Percentiles rank a stretch among this genome's conserved stretches.
Evolutionary conservation across 2,888 invertebrate species (phyloP).

Genomic region (Drosophila pseudotalamancana): DNA sequence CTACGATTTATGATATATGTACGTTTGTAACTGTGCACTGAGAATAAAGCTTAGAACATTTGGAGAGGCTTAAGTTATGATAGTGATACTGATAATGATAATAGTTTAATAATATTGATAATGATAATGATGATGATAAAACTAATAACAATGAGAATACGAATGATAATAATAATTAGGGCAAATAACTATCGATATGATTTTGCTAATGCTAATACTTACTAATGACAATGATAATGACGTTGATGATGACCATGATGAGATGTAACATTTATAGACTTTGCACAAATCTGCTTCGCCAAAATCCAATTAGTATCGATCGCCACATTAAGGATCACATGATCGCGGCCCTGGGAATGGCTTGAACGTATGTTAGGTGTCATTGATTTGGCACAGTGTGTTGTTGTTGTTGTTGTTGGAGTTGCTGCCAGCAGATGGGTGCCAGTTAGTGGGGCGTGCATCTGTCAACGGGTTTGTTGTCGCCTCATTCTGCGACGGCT

Average conservation of each 20-base stretch:
- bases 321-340: background rate
- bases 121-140: background rate
- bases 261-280: background rate
- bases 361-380: slow-evolving; percentile 13
- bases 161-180: background rate
- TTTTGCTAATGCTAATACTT: background rate
- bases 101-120: background rate
- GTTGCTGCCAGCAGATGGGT: slow-evolving; percentile 39
- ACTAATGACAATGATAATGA: background rate
- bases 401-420: slow-evolving; percentile 2
- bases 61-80: background rate
- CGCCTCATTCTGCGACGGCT: slow-evolving; percentile 45
- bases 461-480: slow-evolving; percentile 75
- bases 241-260: background rate
- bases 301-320: background rate
- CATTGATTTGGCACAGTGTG: slow-evolving; percentile 37
- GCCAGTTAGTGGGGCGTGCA: slow-evolving; percentile 53
- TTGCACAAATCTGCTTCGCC: too few species aligned
- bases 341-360: background rate
- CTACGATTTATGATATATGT: background rate
- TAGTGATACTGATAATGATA: too few species aligned
- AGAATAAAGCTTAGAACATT: background rate
- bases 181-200: background rate
- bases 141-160: background rate
- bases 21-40: slow-evolving; percentile 21